Conservation (phyloP, 2,888 invertebrate species). For the Lasioglossum vierecki region DNA sequence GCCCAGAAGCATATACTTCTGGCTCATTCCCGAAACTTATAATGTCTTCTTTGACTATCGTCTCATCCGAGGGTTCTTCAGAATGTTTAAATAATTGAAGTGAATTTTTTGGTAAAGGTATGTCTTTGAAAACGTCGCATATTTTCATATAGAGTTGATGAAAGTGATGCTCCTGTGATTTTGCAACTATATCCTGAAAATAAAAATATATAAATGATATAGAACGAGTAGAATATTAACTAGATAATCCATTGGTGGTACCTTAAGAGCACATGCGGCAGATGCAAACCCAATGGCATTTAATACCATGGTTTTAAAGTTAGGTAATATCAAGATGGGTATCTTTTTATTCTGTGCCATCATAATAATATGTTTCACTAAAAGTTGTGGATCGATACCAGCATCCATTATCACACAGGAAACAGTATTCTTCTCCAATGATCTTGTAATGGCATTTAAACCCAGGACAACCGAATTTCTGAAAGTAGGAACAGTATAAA, state of each 20-base stretch:
- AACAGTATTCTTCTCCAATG: conserved; percentile 76
- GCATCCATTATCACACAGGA: conserved; percentile 78
- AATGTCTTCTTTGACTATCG: neutral
- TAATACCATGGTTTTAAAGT: conserved; percentile 74
- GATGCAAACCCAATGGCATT: conserved; percentile 75
- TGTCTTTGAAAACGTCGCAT: conserved; percentile 55
- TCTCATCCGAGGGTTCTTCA: conserved; percentile 30
- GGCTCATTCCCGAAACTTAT: neutral
- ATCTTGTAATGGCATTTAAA: conserved; percentile 78
- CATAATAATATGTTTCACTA: conserved; percentile 78
- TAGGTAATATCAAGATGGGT: conserved; percentile 77
- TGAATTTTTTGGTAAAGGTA: conserved; percentile 43
- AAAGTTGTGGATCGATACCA: conserved; percentile 74
- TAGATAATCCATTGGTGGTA: conserved; percentile 53
- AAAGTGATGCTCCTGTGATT: conserved; percentile 67
- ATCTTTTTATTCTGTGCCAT: conserved; percentile 78
- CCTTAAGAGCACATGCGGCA: conserved; percentile 77
- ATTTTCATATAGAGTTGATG: conserved; percentile 69
- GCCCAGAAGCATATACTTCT: neutral
- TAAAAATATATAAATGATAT: conserved; percentile 19
- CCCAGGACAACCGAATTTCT: conserved; percentile 76
- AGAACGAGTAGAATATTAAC: conserved; percentile 6
- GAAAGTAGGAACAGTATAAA: conserved; percentile 28
- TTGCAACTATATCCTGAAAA: conserved; percentile 67
- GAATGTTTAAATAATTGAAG: conserved; percentile 37